Percentiles rank a stretch among this genome's conserved stretches.
Evolutionary conservation across 2,797 vertebrate genomes (phyloP).

Genomic region (Brachymystax lenok): DNA sequence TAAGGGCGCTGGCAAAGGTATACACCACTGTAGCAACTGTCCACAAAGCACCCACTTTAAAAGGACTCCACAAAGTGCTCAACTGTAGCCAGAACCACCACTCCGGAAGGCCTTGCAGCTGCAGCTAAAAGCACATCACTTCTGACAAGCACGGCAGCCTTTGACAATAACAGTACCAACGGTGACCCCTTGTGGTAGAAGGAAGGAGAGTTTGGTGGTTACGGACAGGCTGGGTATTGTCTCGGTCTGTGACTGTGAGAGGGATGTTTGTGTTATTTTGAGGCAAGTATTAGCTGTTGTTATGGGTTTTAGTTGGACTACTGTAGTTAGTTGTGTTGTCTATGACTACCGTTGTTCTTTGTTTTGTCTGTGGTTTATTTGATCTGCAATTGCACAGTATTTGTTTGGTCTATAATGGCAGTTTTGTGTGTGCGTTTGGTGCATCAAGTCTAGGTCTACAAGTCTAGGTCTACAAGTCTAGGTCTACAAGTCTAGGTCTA

Average conservation of each 20-base stretch:
- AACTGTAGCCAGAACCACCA: not conserved
- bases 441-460: no score
- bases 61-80: not conserved
- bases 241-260: constrained; percentile 6
- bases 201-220: no score
- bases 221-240: constrained; percentile 14
- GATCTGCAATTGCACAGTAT: not conserved
- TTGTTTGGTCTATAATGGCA: not conserved
- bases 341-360: no score
- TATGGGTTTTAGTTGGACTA: not conserved
- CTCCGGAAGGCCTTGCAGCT: not conserved
- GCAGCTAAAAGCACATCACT: not conserved
- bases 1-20: not conserved
- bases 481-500: no score
- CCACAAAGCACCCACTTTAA: not conserved
- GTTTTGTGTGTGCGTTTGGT: no score
- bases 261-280: not conserved
- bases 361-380: not conserved
- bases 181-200: constrained; percentile 39
- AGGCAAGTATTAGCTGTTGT: not conserved
- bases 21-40: not conserved
- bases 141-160: not conserved
- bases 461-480: no score
- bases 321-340: no score
- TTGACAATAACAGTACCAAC: not conserved